phyloP scores from a whole-genome alignment of 2,888 invertebrate species.

The Abscondita cerata region DNA sequence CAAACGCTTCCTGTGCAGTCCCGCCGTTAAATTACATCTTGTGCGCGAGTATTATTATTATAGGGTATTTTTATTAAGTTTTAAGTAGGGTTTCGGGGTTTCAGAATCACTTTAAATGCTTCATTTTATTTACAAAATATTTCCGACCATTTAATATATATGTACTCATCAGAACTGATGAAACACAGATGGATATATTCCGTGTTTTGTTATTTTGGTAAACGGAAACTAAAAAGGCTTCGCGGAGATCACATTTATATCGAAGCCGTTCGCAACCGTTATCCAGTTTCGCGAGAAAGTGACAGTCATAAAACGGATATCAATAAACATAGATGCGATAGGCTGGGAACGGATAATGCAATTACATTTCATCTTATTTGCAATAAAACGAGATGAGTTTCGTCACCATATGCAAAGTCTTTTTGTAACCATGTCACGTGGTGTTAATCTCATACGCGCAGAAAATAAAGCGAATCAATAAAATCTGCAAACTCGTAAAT shows the following conservation, averaged over 20 bases:
- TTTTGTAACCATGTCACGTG: conserved; percentile 21
- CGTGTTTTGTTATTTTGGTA: conserved; percentile 33
- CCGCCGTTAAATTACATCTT: conserved; percentile 50
- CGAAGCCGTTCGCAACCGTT: conserved; percentile 49
- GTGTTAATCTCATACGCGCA: neutral
- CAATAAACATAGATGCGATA: conserved; percentile 31
- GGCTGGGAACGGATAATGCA: conserved; percentile 31
- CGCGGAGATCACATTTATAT: conserved; percentile 48
- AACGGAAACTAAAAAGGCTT: conserved; percentile 44
- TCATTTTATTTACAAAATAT: conserved; percentile 33
- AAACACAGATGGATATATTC: conserved; percentile 27
- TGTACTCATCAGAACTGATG: conserved; percentile 17
- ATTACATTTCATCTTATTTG: conserved; percentile 35
- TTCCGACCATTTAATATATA: conserved; percentile 18
- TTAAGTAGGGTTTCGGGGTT: conserved; percentile 30
- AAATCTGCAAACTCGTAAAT: conserved; percentile 17
- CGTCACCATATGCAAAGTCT: conserved; percentile 27
- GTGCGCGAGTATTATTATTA: conserved; percentile 33
- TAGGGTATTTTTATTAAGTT: conserved; percentile 27
- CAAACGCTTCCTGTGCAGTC: conserved; percentile 47
- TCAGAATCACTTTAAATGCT: conserved; percentile 31
- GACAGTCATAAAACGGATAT: conserved; percentile 43
- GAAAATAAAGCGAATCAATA: neutral
- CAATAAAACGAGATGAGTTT: conserved; percentile 30
- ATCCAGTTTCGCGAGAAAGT: conserved; percentile 48